These are phyloP conservation scores for Holocentrus rufus DNA, from an alignment of 2,797 vertebrate genomes.

Conservation along the genomic window DNA sequence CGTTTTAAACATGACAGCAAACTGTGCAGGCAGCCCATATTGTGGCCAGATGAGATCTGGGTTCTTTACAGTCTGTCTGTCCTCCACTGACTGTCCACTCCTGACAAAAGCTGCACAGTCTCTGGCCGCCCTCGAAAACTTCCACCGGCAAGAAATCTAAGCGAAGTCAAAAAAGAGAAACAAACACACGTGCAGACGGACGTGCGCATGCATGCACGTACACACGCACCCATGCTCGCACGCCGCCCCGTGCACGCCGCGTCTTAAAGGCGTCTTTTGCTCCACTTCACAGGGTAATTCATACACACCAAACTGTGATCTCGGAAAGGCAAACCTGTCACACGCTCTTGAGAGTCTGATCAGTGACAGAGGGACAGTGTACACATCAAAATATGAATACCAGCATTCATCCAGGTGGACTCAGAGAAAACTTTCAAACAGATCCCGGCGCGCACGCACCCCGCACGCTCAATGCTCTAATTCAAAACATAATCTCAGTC, in stretches of 20 bases:
- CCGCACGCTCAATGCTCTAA: conserved; percentile 47
- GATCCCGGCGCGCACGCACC: conserved; percentile 44
- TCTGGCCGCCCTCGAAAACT: conserved; percentile 25
- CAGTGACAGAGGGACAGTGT: conserved; percentile 48
- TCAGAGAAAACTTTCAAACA: conserved; percentile 49
- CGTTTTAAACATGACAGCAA: conserved; percentile 53
- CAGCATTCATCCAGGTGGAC: conserved; percentile 55
- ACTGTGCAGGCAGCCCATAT: conserved; percentile 64
- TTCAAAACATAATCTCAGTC: conserved; percentile 39
- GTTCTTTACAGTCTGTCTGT: conserved; percentile 43
- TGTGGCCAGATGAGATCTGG: conserved; percentile 72
- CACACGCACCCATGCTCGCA: conserved; percentile 14
- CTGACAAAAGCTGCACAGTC: conserved; percentile 63
- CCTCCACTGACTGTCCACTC: conserved; percentile 58
- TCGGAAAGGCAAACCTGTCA: conserved; percentile 64
- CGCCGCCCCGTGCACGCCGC: conserved; percentile 28
- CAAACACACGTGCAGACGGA: conserved; percentile 46
- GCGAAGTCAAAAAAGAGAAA: conserved; percentile 41
- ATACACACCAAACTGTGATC: conserved; percentile 63
- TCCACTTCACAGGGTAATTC: conserved; percentile 46
- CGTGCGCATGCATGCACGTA: too few species aligned
- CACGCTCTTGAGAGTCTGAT: conserved; percentile 55
- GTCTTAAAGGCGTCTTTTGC: conserved; percentile 29
- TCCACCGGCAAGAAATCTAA: conserved; percentile 25
- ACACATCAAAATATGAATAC: conserved; percentile 58